phyloP scores from a whole-genome alignment of 1,140 invertebrate genomes.

The Saccostrea echinata region DNA sequence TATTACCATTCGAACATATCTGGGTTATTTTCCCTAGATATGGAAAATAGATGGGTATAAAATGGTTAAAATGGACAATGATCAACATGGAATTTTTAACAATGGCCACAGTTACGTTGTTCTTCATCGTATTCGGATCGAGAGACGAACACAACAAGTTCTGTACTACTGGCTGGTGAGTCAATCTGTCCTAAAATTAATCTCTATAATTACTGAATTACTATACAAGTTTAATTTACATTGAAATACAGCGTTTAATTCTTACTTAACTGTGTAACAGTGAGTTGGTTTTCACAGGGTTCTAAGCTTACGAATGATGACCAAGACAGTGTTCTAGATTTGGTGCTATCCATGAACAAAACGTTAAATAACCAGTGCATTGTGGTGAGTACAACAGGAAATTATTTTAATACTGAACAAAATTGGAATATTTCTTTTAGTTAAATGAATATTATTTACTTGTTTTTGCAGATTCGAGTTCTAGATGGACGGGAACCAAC shows the following conservation, averaged over 20 bases:
- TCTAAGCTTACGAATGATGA: conserved; percentile 30
- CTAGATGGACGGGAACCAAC: conserved; percentile 66
- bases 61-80: conserved; percentile 55
- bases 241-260: too few relatives aligned
- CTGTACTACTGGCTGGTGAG: conserved; percentile 66
- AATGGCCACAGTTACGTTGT: conserved; percentile 63
- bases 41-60: conserved; percentile 57
- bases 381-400: conserved; percentile 31
- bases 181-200: background rate
- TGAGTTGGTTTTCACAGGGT: conserved; percentile 48
- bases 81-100: conserved; percentile 60
- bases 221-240: too few relatives aligned
- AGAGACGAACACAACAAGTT: conserved; percentile 23
- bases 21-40: conserved; percentile 45
- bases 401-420: background rate
- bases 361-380: conserved; percentile 46
- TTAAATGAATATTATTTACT: background rate
- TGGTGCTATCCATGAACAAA: conserved; percentile 52
- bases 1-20: background rate
- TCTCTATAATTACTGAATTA: too few relatives aligned
- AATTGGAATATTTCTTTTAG: background rate
- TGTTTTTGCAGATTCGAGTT: conserved; percentile 62
- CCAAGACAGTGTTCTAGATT: conserved; percentile 47
- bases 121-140: conserved; percentile 41
- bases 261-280: background rate